Conservation (phyloP, 2,888 invertebrate genomes). For the Phytoseiulus persimilis region DNA sequence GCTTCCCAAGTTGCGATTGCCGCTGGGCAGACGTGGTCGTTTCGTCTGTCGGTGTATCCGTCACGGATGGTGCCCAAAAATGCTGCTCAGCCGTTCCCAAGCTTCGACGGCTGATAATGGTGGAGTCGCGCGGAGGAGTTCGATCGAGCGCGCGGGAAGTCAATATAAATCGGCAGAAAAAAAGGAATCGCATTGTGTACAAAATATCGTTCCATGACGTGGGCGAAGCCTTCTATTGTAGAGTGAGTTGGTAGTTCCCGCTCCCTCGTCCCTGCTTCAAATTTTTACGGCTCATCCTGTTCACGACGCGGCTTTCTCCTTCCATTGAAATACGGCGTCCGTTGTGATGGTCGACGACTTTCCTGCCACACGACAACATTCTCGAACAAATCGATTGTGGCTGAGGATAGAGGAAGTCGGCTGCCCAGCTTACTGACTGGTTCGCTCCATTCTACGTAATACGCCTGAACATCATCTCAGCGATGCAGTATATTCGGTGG, state of each 20-base stretch:
- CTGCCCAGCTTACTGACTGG: neutral
- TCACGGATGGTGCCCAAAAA: neutral
- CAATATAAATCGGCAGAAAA: neutral
- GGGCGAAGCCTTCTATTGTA: neutral
- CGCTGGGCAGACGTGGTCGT: neutral
- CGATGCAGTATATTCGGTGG: neutral
- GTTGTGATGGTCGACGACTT: neutral
- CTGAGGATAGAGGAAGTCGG: neutral
- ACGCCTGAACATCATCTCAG: neutral
- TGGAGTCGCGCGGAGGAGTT: neutral
- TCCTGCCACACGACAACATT: neutral
- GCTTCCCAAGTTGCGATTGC: neutral
- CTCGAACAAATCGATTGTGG: neutral
- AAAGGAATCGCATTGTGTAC: neutral
- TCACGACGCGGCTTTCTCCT: neutral
- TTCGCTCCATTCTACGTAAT: neutral
- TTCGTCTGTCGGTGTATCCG: neutral
- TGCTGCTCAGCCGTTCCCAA: neutral
- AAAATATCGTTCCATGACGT: neutral
- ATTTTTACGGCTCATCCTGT: neutral
- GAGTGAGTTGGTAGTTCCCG: neutral
- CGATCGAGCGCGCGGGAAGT: neutral
- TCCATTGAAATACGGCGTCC: neutral
- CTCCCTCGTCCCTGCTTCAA: neutral
- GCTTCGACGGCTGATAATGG: neutral